Conservation (phyloP, 2,113 vertebrate species). For the Erythrocercus mccallii region DNA sequence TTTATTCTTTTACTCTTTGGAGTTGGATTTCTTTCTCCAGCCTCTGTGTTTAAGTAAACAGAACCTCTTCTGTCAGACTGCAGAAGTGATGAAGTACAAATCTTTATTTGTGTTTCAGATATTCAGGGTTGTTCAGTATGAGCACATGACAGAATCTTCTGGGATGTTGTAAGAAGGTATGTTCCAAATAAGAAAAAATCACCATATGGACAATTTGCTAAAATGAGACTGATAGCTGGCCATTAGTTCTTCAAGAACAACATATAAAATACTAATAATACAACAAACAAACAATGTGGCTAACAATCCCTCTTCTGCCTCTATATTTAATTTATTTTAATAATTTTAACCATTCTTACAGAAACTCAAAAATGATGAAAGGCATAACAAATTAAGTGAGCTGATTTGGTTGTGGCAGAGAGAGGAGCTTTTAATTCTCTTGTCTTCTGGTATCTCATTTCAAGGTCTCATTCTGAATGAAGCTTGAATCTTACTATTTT, state of each 20-base stretch:
- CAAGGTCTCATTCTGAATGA: background rate
- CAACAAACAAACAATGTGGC: background rate
- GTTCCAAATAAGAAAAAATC: background rate
- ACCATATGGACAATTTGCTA: background rate
- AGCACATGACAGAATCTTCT: background rate
- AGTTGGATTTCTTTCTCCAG: background rate
- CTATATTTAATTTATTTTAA: background rate
- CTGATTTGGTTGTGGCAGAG: background rate
- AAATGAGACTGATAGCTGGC: background rate
- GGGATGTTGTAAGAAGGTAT: background rate
- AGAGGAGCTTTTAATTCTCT: background rate
- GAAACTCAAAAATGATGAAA: background rate
- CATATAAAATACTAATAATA: background rate
- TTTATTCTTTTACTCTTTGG: background rate
- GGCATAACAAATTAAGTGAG: background rate
- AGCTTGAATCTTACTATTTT: background rate
- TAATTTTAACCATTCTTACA: background rate
- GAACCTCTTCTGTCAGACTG: background rate
- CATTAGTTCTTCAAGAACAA: background rate
- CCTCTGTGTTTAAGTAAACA: background rate
- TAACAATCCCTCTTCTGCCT: background rate
- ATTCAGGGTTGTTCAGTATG: background rate
- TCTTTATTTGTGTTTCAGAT: background rate
- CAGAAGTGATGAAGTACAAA: background rate
- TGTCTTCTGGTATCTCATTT: background rate